phyloP scores from a whole-genome alignment of 2,113 vertebrate species.

The Alaudala cheleensis region DNA sequence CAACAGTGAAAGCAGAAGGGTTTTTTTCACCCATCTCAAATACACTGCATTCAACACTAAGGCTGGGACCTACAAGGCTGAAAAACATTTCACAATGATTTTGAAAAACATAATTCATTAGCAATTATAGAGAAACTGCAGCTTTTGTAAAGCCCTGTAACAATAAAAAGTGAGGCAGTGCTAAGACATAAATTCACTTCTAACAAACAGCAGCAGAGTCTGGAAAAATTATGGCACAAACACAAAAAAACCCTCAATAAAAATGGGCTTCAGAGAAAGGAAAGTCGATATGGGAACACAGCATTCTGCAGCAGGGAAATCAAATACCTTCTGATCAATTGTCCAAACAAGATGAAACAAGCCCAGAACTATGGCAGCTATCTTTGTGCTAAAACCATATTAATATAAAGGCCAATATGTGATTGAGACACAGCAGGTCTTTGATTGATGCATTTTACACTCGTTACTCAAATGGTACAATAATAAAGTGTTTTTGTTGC shows the following conservation, averaged over 20 bases:
- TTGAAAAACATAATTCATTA: conserved; percentile 16
- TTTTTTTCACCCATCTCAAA: not conserved
- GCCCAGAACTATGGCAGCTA: not conserved
- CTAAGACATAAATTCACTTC: not conserved
- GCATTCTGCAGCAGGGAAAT: not conserved
- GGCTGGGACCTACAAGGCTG: not conserved
- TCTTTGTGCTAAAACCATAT: not conserved
- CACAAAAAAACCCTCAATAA: not conserved
- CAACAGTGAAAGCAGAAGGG: not conserved
- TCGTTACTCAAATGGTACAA: not conserved
- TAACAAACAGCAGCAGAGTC: not conserved
- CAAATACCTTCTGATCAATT: conserved; percentile 15
- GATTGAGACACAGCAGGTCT: not conserved
- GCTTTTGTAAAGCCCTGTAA: conserved; percentile 1
- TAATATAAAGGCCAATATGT: not conserved
- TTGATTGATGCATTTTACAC: not conserved
- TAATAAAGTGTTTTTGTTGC: not conserved
- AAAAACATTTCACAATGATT: not conserved
- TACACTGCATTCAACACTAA: not conserved
- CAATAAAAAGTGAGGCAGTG: not conserved
- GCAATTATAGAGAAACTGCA: conserved; percentile 19
- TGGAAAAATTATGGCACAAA: not conserved
- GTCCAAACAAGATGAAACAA: not conserved
- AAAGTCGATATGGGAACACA: not conserved
- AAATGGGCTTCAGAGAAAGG: not conserved